Conservation (phyloP, 2,113 vertebrate species). For the Xenopus laevis region DNA sequence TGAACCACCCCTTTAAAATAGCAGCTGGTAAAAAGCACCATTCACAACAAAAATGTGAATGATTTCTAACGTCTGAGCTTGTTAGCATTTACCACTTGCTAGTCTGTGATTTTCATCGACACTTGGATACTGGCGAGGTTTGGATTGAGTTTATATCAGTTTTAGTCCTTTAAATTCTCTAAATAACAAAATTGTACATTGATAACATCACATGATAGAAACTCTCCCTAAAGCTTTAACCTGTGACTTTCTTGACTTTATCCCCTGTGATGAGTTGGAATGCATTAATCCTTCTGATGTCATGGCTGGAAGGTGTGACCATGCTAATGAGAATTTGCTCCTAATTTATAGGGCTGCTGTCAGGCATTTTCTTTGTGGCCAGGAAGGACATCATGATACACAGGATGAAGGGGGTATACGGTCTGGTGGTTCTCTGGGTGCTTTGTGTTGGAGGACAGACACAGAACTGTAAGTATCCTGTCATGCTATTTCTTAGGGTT, state of each 20-base stretch:
- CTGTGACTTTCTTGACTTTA: conserved; percentile 34
- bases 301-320: conserved; percentile 32
- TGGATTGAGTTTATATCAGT: no score
- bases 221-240: conserved; percentile 2
- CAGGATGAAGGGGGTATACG: conserved; percentile 39
- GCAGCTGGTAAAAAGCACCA: no score
- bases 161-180: no score
- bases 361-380: background rate
- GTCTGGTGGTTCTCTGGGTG: conserved; percentile 41
- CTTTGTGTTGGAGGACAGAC: conserved; percentile 50
- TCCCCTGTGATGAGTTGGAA: conserved; percentile 7
- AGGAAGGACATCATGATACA: conserved; percentile 38
- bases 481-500: background rate
- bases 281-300: conserved; percentile 28
- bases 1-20: no score
- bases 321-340: conserved; percentile 55
- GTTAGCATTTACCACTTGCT: no score
- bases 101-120: no score
- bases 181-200: background rate
- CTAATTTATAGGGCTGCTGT: conserved; percentile 38
- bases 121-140: no score
- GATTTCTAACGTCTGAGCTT: no score
- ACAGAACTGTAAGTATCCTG: conserved; percentile 56
- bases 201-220: conserved; percentile 19
- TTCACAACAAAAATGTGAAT: no score